Percentiles rank a stretch among this genome's conserved stretches.
These are phyloP conservation scores for Sardinella longiceps DNA, from an alignment of 2,797 vertebrate species.

Conservation along the genomic window DNA sequence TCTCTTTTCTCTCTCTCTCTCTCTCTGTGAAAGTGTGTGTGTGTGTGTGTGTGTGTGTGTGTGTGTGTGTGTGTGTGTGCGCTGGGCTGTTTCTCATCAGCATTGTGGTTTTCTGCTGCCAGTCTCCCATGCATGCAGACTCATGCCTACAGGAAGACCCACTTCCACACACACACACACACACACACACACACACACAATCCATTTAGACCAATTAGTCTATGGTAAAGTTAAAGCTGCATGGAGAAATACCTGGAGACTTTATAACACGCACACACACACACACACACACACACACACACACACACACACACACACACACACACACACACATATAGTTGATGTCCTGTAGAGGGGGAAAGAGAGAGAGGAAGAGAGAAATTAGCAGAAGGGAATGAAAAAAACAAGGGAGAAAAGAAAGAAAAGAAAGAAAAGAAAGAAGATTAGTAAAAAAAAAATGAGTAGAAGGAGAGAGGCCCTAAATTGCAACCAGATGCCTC, in stretches of 20 bases:
- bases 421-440: too few species aligned
- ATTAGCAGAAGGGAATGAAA: too few species aligned
- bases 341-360: neutral
- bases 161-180: neutral
- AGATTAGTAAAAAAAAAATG: too few species aligned
- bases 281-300: neutral
- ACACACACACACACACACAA: neutral
- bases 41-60: too few species aligned
- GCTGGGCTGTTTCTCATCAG: neutral
- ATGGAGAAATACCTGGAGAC: neutral
- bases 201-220: neutral
- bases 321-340: too few species aligned
- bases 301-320: too few species aligned
- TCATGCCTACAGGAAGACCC: neutral
- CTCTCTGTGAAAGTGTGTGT: too few species aligned
- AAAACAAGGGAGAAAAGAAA: neutral
- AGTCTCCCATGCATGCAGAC: neutral
- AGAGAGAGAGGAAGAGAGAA: neutral
- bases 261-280: too few species aligned
- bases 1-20: too few species aligned
- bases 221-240: neutral
- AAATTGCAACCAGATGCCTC: too few species aligned
- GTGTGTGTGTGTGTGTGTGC: neutral
- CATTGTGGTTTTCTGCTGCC: conserved; percentile 5
- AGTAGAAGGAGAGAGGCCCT: too few species aligned